Evolutionary conservation across 2,797 vertebrate species (phyloP), one percentile per base, ranked within the genome.

Genomic region (Pseudomugil gertrudae): DNA sequence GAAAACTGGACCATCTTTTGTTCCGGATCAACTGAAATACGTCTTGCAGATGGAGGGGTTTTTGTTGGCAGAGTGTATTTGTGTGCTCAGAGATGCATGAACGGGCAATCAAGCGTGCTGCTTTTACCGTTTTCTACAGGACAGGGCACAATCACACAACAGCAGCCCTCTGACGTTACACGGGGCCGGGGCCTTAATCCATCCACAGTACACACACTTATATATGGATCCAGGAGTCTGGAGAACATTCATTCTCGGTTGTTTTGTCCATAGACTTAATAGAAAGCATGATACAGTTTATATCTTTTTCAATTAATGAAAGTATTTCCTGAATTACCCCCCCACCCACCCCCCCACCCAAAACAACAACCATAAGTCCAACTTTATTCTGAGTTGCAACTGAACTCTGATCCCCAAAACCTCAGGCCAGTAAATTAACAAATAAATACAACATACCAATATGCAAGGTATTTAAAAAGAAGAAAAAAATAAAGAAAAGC

Each of bases 401-500:
- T 66, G 82, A 87, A 66, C 79, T 81, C 79, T 54, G 72, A 87
- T 74, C 75, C 84, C 81, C 77, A 57, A 78, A 84, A 80, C 76
- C 81, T 84, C 84, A 87, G 81, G 84, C 83, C 86, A 87, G 84
- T 79, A 84, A 91, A 93, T 89, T 77, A 87, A 87, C 86, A 91
- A 92, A 91, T 90, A 92, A 90, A 88, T 87, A 89, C 81, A 86
- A 90, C 84, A 88, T 85, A 88, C 79, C 79, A 83, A 88, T 85
- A 87, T 90, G 90, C 84, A 88, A 89, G 84, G 72, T 43, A 79
- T 84, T 88, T 60, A 23, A 29, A 57, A 64, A 35, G 23, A 19
- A 27, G 64, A 76, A 69, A 70, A 63, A 48, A 24, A 53, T 32
- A 65, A 52, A 81, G 15, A 40, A 40, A 40, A 55, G 72, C 57